Conservation (phyloP, 2,113 vertebrate genomes). For the Eudyptes chrysolophus region DNA sequence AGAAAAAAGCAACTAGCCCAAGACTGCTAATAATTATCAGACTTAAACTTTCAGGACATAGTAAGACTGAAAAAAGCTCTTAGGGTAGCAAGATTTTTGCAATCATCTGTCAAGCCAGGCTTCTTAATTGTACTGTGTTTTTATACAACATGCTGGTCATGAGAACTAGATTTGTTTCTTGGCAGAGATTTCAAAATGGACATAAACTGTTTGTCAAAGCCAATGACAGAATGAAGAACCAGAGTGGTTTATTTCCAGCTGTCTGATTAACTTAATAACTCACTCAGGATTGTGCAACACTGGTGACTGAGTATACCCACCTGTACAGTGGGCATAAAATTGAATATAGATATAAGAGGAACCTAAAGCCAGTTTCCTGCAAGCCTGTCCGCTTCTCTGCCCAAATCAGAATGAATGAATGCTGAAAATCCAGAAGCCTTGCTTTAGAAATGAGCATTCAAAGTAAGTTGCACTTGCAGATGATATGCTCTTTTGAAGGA, state of each 20-base stretch:
- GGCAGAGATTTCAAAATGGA: background rate
- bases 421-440: background rate
- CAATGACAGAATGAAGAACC: background rate
- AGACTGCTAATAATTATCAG: background rate
- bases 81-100: background rate
- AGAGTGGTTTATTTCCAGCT: background rate
- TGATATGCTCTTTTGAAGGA: background rate
- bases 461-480: background rate
- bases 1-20: background rate
- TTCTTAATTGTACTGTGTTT: background rate
- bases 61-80: background rate
- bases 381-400: background rate
- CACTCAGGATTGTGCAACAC: background rate
- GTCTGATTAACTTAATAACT: background rate
- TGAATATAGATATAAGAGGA: background rate
- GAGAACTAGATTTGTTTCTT: background rate
- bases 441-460: background rate
- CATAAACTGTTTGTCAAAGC: background rate
- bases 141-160: background rate
- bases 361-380: background rate
- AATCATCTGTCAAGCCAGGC: background rate
- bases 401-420: background rate
- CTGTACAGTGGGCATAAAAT: background rate
- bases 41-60: background rate
- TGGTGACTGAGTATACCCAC: background rate